Conservation (phyloP, 2,113 vertebrate genomes). For the Pedetes capensis region DNA sequence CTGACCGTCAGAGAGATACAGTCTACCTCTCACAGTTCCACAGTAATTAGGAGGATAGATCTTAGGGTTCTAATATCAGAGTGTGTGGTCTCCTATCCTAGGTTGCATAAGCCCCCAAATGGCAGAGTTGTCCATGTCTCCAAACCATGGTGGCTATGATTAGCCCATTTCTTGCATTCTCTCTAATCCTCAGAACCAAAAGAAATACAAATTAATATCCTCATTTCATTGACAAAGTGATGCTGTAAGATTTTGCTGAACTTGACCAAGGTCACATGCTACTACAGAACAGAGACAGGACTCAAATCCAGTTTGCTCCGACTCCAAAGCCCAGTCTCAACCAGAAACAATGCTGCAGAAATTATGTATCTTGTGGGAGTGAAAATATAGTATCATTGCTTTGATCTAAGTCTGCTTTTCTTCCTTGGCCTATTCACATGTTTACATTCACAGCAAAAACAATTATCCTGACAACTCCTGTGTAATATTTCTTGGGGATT, state of each 20-base stretch:
- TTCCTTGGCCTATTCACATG: not conserved
- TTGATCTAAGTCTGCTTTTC: not conserved
- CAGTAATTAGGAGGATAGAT: not conserved
- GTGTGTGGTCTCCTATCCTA: not conserved
- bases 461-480: not conserved
- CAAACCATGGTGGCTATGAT: not conserved
- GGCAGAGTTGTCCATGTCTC: not conserved
- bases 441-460: not conserved
- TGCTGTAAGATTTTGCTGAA: not conserved
- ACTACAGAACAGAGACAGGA: not conserved
- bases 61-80: not conserved
- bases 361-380: not conserved
- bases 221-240: not conserved
- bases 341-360: not conserved
- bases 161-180: not conserved
- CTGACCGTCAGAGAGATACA: not conserved
- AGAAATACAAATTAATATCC: not conserved
- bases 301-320: not conserved
- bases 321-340: not conserved
- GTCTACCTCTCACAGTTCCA: not conserved
- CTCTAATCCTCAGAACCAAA: not conserved
- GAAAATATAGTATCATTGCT: not conserved
- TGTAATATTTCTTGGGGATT: slow-evolving; percentile 24
- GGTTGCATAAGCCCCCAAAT: not conserved
- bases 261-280: not conserved